Base-by-base conservation (phyloP, 2,888 invertebrate genomes). In the Lasioglossum pauxillum region DNA sequence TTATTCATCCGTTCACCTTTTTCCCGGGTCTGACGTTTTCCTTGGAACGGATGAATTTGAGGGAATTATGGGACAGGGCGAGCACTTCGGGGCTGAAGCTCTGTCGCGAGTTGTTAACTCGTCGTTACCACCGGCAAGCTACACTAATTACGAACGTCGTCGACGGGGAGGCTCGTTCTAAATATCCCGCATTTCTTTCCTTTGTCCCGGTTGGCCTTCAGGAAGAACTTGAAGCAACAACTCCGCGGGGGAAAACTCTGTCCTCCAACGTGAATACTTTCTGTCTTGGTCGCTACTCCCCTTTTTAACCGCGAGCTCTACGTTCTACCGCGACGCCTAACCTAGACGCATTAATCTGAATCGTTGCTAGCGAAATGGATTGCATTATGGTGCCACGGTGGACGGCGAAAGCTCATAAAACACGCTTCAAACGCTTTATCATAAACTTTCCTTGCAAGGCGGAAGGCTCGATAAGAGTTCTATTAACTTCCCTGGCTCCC, bases 11-110 rank as follows among this genome's bases (percentile, higher is more conserved):
- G 71, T 78, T 49, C 79, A 19, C 49, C 67, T 69, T 60, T 78
- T 74, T 41, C 46, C 44, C n/a, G 53, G 53, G 14, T 38, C 67
- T 23, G 77, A 14, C 76, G 79, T 88, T 80, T n/a, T 83, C 75
- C 83, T 53, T 78, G 64, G 53, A 82, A 78, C 78, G 90, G 90
- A 89, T 89, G 88, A 87, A 89, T 90, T 89, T 85, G 84, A 87
- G 83, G 88, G 87, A 89, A 87, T 90, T 90, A 90, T 83, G 88
- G 77, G 77, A 14, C 73, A 80, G 77, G 77, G 78, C 0, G 2
- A 78, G 74, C 85, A 73, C 78, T 88, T 83, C 86, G 79, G 82
- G 80, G 90, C 86, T 80, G 71, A 74, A 86, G 89, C 83, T 80
- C 83, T 84, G 83, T 31, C 82, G 87, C 89, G 74, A 88, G 83